These are phyloP conservation scores for Galeopsomyia nigrocyanea DNA, from an alignment of 2,888 invertebrate species.

Conservation along the genomic window DNA sequence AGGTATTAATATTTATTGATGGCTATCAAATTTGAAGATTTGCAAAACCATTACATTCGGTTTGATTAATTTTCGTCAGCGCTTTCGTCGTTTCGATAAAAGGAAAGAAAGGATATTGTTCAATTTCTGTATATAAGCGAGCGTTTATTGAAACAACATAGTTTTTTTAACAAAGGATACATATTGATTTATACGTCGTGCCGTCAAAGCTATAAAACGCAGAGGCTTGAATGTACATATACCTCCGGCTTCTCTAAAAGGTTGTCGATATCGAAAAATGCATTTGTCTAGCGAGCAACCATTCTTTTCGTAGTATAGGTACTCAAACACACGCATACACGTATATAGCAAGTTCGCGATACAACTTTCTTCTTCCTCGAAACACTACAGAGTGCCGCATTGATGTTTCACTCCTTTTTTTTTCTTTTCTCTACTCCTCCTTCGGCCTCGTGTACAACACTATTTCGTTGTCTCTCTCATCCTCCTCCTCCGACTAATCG, in stretches of 20 bases:
- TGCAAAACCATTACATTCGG: no score
- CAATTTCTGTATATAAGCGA: no score
- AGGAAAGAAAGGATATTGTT: no score
- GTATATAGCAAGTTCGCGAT: neutral
- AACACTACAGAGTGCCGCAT: conserved; percentile 10
- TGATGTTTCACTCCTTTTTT: neutral
- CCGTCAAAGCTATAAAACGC: no score
- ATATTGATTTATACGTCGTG: no score
- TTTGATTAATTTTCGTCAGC: no score
- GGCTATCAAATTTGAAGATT: no score
- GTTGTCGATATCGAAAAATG: conserved; percentile 17
- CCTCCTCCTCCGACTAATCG: conserved; percentile 28
- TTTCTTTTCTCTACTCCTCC: neutral
- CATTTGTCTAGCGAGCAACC: conserved; percentile 21
- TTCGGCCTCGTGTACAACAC: neutral
- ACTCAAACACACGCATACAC: neutral
- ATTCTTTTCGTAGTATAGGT: conserved; percentile 6
- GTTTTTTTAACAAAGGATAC: no score
- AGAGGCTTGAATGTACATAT: no score
- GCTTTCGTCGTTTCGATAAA: no score
- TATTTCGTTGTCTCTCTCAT: conserved; percentile 12
- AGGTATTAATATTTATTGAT: no score
- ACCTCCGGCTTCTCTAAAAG: neutral
- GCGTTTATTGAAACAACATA: no score
- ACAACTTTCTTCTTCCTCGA: conserved; percentile 20